A percentile compares a stretch with the other conserved stretches of the same genome.
phyloP scores from a whole-genome alignment of 2,888 invertebrate species.

The Anthophora plumipes region DNA sequence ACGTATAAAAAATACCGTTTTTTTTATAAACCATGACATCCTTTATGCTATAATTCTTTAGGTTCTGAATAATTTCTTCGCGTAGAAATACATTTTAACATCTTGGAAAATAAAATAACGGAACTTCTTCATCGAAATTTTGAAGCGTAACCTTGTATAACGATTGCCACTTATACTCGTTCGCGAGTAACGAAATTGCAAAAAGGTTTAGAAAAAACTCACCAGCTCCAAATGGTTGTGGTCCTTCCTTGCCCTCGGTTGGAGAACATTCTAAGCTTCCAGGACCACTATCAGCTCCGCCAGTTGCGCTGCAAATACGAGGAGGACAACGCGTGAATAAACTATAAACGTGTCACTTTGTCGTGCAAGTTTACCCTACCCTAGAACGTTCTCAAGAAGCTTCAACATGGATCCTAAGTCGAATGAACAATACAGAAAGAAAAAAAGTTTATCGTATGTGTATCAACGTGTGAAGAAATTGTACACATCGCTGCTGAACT shows the following conservation, averaged over 20 bases:
- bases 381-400: constrained; percentile 13
- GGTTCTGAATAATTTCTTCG: no score
- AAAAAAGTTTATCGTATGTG: constrained; percentile 1
- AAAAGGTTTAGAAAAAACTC: constrained; percentile 79
- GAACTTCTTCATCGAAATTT: no score
- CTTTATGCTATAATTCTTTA: no score
- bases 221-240: constrained; percentile 89
- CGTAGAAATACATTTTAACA: no score
- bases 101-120: no score
- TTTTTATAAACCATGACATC: no score
- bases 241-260: constrained; percentile 92
- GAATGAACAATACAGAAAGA: background rate
- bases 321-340: background rate
- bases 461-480: background rate
- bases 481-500: background rate
- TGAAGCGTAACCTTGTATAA: background rate
- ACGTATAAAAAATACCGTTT: no score
- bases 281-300: constrained; percentile 95
- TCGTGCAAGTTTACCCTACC: constrained; percentile 13
- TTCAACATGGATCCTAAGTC: background rate
- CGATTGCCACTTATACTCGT: background rate
- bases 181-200: background rate
- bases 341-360: background rate
- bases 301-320: constrained; percentile 90
- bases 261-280: constrained; percentile 91